These are phyloP conservation scores for Chelonus formosanus DNA, from an alignment of 2,888 invertebrate genomes.

Conservation along the genomic window DNA sequence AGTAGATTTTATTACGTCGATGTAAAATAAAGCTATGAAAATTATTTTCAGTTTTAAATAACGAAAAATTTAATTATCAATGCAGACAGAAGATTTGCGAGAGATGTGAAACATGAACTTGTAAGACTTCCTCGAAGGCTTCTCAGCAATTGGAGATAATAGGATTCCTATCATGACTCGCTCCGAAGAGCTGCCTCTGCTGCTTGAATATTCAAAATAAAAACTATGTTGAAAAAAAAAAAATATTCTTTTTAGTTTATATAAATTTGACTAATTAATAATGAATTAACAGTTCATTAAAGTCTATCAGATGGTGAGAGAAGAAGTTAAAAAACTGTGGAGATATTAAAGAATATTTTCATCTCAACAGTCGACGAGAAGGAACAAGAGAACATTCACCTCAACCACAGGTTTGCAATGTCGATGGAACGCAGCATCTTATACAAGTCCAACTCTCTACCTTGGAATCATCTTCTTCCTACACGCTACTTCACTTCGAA, in stretches of 20 bases:
- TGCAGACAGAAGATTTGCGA: constrained; percentile 13
- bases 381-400: constrained; percentile 32
- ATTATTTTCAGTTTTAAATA: constrained; percentile 2
- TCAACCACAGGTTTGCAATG: constrained; percentile 32
- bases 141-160: constrained; percentile 23
- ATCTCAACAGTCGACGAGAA: constrained; percentile 16
- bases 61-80: constrained; percentile 13
- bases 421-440: constrained; percentile 32
- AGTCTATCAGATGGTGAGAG: too few species aligned
- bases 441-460: constrained; percentile 6
- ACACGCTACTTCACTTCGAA: constrained; percentile 7
- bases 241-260: too few species aligned
- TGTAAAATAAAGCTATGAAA: neutral
- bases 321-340: too few species aligned
- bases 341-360: too few species aligned
- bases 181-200: neutral
- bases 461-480: constrained; percentile 14
- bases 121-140: constrained; percentile 16
- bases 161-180: constrained; percentile 3
- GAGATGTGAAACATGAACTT: constrained; percentile 13
- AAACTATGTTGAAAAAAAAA: too few species aligned
- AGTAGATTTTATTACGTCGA: too few species aligned
- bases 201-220: neutral
- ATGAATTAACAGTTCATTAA: too few species aligned
- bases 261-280: too few species aligned